Evolutionary conservation across 2,797 vertebrate species (phyloP).

Genomic region (Myoxocephalus aenaeus): DNA sequence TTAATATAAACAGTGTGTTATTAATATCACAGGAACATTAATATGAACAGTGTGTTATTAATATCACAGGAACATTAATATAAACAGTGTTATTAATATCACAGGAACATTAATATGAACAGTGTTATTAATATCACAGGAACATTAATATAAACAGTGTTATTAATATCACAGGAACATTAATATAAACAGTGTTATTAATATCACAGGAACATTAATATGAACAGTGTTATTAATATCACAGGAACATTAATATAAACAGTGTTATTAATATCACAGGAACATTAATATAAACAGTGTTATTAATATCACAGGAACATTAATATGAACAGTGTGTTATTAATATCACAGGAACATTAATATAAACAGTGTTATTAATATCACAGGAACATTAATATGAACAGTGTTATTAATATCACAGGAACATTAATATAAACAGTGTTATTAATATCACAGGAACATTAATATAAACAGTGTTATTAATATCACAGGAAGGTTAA

Average conservation of each 20-base stretch:
- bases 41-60: too few relatives aligned
- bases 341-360: not conserved
- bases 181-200: not conserved
- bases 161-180: too few relatives aligned
- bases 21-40: too few relatives aligned
- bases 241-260: too few relatives aligned
- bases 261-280: not conserved
- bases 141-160: not conserved
- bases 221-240: too few relatives aligned
- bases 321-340: too few relatives aligned
- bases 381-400: too few relatives aligned
- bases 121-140: not conserved
- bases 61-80: not conserved
- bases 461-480: too few relatives aligned
- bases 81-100: too few relatives aligned
- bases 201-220: not conserved
- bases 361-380: too few relatives aligned
- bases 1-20: not conserved
- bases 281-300: not conserved
- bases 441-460: too few relatives aligned
- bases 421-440: not conserved
- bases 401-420: not conserved
- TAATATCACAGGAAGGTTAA: not conserved
- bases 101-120: constrained; percentile 94
- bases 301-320: too few relatives aligned